Conservation (phyloP, 1,140 invertebrate species). For the Drosophila equinoxialis region DNA sequence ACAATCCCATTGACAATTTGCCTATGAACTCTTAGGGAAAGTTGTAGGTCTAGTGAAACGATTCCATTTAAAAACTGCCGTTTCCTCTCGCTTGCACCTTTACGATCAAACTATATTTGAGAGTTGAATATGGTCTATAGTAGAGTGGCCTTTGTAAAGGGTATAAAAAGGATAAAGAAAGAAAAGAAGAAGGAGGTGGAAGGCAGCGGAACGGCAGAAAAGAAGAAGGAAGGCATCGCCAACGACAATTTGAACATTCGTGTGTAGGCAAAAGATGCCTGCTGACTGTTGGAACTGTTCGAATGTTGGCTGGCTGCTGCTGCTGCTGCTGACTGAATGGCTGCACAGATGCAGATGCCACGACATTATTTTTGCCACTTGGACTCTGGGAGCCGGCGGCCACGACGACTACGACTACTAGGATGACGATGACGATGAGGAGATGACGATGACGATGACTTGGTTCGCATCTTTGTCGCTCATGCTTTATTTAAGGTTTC, state of each 20-base stretch:
- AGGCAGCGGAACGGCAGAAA: conserved; percentile 12
- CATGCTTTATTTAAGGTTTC: conserved; percentile 81
- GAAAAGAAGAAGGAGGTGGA: not conserved
- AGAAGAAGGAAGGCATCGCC: conserved; percentile 9
- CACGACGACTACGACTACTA: conserved; percentile 22
- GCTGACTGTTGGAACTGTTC: conserved; percentile 14
- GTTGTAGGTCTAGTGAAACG: no score
- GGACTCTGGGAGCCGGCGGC: conserved; percentile 58
- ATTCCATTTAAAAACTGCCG: no score
- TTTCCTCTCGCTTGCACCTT: no score
- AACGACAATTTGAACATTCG: conserved; percentile 60
- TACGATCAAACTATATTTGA: no score
- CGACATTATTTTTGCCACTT: conserved; percentile 81
- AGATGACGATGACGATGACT: conserved; percentile 51
- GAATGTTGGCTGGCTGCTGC: conserved; percentile 19
- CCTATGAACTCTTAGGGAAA: no score
- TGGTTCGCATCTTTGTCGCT: conserved; percentile 79
- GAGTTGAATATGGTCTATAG: no score
- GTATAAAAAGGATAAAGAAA: not conserved
- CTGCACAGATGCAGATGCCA: conserved; percentile 76
- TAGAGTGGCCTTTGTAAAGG: not conserved
- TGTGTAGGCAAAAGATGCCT: conserved; percentile 72
- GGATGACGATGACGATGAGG: conserved; percentile 13
- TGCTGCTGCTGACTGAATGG: conserved; percentile 38
- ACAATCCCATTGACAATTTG: no score